Percentiles rank a stretch among this genome's conserved stretches.
phyloP scores from a whole-genome alignment of 2,113 vertebrate genomes.

The Chamaea fasciata region DNA sequence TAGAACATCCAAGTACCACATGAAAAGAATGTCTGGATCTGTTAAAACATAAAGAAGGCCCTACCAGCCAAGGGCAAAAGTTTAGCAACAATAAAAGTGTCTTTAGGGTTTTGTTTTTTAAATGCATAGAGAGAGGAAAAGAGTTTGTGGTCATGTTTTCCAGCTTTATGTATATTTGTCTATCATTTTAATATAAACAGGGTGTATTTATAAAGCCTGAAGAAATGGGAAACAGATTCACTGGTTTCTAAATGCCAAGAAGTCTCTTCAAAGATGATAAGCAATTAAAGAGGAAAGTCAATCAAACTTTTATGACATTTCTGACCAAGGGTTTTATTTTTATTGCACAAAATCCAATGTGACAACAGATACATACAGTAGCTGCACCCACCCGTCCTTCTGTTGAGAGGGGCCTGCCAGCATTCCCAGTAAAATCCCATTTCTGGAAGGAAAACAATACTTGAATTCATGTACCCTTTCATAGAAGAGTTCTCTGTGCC shows the following conservation, averaged over 20 bases:
- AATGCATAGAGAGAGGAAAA: constrained; percentile 48
- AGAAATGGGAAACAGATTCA: constrained; percentile 75
- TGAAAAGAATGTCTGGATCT: constrained; percentile 56
- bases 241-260: constrained; percentile 71
- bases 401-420: constrained; percentile 53
- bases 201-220: constrained; percentile 74
- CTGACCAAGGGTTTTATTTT: constrained; percentile 75
- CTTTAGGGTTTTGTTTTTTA: constrained; percentile 16
- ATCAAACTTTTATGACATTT: constrained; percentile 73
- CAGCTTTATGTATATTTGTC: constrained; percentile 74
- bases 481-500: constrained; percentile 17
- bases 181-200: constrained; percentile 77
- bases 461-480: constrained; percentile 51
- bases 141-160: constrained; percentile 75
- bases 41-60: constrained; percentile 45
- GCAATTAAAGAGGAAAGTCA: constrained; percentile 70
- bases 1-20: constrained; percentile 56
- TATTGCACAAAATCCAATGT: constrained; percentile 67
- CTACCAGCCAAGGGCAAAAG: constrained; percentile 58
- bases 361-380: constrained; percentile 66
- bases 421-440: constrained; percentile 55
- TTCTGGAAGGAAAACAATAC: constrained; percentile 54
- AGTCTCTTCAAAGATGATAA: constrained; percentile 72
- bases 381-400: constrained; percentile 66
- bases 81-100: constrained; percentile 67